A percentile compares a stretch with the other conserved stretches of the same genome.
Conservation (phyloP, 2,113 vertebrate species). For the Zingel zingel region DNA sequence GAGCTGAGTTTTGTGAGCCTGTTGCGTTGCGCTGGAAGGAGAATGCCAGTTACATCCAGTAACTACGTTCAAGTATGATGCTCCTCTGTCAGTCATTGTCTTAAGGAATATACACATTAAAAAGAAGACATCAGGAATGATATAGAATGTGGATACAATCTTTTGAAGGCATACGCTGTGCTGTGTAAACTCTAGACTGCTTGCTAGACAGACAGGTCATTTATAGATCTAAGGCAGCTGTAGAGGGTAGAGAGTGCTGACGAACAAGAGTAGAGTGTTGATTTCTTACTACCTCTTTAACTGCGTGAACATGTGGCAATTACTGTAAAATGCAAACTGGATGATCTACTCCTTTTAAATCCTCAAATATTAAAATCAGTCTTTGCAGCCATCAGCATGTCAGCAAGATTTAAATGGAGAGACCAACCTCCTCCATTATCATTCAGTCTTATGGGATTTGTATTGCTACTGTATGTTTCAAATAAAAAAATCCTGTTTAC, state of each 20-base stretch:
- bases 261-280: not conserved
- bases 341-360: not conserved
- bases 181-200: not conserved
- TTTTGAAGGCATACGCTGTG: not conserved
- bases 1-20: no score
- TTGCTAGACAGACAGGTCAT: not conserved
- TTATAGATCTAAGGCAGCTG: not conserved
- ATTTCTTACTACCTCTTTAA: not conserved
- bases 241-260: not conserved
- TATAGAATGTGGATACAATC: not conserved
- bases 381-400: not conserved
- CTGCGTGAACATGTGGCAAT: not conserved
- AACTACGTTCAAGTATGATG: no score
- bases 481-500: not conserved
- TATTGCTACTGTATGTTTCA: slow-evolving; percentile 6
- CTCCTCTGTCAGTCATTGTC: no score
- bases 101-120: not conserved
- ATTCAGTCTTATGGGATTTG: slow-evolving; percentile 9
- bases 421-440: not conserved
- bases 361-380: not conserved
- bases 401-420: slow-evolving; percentile 1
- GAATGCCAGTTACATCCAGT: no score
- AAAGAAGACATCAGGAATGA: not conserved
- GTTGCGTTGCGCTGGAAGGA: no score
- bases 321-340: not conserved